Evolutionary conservation across 2,797 vertebrate species (phyloP), one percentile per base, ranked within the genome.

Genomic region (Hapalemur alaotrensis): DNA sequence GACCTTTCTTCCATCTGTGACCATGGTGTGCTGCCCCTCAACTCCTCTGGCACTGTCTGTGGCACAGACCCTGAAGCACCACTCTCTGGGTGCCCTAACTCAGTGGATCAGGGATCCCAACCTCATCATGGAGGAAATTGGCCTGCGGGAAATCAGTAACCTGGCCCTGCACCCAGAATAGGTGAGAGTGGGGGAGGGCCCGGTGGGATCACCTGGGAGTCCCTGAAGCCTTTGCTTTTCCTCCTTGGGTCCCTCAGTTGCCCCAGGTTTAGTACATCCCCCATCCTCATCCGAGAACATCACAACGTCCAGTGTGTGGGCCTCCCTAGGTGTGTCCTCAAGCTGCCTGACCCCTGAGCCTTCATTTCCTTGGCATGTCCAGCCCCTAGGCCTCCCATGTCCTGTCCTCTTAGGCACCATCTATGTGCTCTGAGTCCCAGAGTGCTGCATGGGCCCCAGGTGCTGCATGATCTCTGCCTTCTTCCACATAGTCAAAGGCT

Each of bases 61-160:
- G 52, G 92, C 94, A 52, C 2, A 93, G 78, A 81, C 43, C n/a
- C 43, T 59, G 23, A 85, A 43, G 38, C 76, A 84, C 6, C 86
- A 95, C 2, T 80, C 22, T 22, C 38, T 67, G 70, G 30, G 7
- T 6, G n/a, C 82, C n/a, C 43, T 97, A 25, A 22, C 43, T 15
- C 84, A 43, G 30, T 97, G 95, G 90, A 9, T 70, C 50, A 72
- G 61, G 52, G 95, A 96, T 15, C 85, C 86, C 28, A 76, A 28
- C 35, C 65, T 65, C 30, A 63, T 95, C 41, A 95, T 95, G 80
- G 80, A 59, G 15, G 81, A 95, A 73, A 7, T 95, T 1, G 89
- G 94, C 11, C 95, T 95, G 32, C 43, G 28, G 14, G 86, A 94
- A 75, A 91, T 95, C 86, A 94, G 94, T 79, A 97, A 97, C n/a